Evolutionary conservation across 2,888 invertebrate genomes (phyloP).

Genomic region (Chydorus sphaericus): DNA sequence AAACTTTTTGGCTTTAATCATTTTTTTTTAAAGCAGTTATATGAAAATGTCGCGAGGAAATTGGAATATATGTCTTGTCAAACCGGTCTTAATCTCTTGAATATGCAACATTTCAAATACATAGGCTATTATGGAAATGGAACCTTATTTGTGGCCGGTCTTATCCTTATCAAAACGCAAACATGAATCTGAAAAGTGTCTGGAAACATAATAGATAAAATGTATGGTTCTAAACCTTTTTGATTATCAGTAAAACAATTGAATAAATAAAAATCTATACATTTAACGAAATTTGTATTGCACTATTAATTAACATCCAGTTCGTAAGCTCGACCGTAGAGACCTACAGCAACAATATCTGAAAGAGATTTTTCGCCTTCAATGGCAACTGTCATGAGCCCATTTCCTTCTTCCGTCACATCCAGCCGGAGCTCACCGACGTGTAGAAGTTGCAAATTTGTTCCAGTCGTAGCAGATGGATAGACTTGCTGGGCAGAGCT

Average conservation of each 20-base stretch:
- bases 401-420: not conserved
- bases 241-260: not conserved
- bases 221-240: too few species aligned
- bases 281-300: not conserved
- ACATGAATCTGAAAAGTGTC: too few species aligned
- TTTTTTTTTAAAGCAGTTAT: not conserved
- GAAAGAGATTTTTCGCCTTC: not conserved
- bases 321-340: conserved; percentile 9
- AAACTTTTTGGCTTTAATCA: conserved; percentile 27
- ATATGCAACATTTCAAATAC: too few species aligned
- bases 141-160: too few species aligned
- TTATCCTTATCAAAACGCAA: too few species aligned
- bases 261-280: too few species aligned
- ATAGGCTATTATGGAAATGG: too few species aligned
- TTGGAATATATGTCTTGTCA: too few species aligned
- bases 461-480: conserved; percentile 18
- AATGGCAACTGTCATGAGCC: not conserved
- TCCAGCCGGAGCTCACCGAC: conserved; percentile 15
- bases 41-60: not conserved
- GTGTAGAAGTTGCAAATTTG: conserved; percentile 19
- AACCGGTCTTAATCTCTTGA: too few species aligned
- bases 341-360: not conserved
- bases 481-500: conserved; percentile 11
- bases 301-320: not conserved
- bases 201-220: too few species aligned